These are phyloP conservation scores for Balaeniceps rex DNA, from an alignment of 2,113 vertebrate species.

Conservation along the genomic window DNA sequence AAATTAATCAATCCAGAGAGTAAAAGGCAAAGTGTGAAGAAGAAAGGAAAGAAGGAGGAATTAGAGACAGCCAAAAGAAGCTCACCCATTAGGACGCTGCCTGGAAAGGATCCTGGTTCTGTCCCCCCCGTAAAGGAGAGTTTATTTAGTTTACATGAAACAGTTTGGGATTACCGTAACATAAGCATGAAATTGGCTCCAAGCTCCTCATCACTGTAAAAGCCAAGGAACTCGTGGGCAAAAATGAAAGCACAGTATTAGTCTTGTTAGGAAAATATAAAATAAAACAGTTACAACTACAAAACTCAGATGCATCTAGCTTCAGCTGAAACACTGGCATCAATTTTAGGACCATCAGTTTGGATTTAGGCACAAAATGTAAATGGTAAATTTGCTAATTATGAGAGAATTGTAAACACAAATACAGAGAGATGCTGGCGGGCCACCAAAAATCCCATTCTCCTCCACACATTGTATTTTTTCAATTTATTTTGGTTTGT, in stretches of 20 bases:
- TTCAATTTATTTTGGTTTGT: neutral
- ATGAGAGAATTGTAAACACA: neutral
- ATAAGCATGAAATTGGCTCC: neutral
- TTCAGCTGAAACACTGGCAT: neutral
- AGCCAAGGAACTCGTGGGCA: neutral
- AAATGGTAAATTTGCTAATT: neutral
- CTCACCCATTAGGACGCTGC: rapidly evolving
- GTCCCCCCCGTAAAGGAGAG: neutral
- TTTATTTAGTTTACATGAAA: neutral
- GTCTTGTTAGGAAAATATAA: neutral
- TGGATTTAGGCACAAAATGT: neutral
- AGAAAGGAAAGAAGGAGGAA: neutral
- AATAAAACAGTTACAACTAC: neutral
- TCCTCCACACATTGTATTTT: neutral
- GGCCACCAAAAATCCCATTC: neutral
- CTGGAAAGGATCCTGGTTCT: neutral
- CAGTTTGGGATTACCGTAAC: neutral
- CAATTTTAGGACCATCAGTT: neutral
- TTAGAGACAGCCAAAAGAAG: neutral
- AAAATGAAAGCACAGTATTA: neutral
- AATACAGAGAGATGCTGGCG: neutral
- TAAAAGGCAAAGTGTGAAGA: neutral
- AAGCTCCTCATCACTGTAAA: neutral
- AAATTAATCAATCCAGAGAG: neutral
- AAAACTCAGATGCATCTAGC: neutral